Base-by-base conservation (phyloP, 2,113 vertebrate species). In the Cyphomyrus discorhynchus region DNA sequence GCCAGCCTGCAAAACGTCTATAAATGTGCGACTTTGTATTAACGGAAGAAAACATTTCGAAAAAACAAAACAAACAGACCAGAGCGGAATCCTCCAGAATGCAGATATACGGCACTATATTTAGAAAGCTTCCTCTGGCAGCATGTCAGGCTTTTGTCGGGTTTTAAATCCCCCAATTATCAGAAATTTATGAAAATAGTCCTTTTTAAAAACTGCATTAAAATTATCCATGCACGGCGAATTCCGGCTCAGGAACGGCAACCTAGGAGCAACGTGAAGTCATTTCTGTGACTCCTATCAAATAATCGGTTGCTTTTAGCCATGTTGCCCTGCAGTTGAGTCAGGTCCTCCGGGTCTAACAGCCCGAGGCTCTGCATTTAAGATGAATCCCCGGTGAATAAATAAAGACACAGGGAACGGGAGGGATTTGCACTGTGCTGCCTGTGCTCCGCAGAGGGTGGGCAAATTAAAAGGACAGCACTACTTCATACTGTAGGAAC, bases 121-220 rank as follows among this genome's bases (percentile, higher is more conserved):
- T 84, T 84, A 85, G 80, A 53, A 46, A 27, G 39, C 24, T 8
- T 11, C 62, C 56, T 42, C 49, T 85, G 77, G n/a, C 89, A 89
- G 80, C 1, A 24, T n/a, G 35, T 89, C 58, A 24, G 39, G n/a
- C 52, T 50, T 35, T 89, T 46, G 31, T 70, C 6, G 39, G 50
- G 19, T 11, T 46, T 62, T 62, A 84, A 89, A 89, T 46, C 89
- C 77, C 89, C 53, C 27, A 80, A 89, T 53, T 53, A 84, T 46
- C 53, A 84, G 52, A 39, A 62, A 83, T 19, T 27, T 83, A 53
- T 39, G 24, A 89, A 31, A 56, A 82, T 47, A 47, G 82, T 17
- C 45, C 82, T 84, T 46, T 24, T 47, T 24, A 84, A 84, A 84
- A n/a, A 84, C n/a, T 84, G 82, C 39, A n/a, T 42, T 5, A 19